Percentiles rank a stretch among this genome's conserved stretches.
These are phyloP conservation scores for Nibea albiflora DNA, from an alignment of 2,113 vertebrate genomes.

Conservation along the genomic window DNA sequence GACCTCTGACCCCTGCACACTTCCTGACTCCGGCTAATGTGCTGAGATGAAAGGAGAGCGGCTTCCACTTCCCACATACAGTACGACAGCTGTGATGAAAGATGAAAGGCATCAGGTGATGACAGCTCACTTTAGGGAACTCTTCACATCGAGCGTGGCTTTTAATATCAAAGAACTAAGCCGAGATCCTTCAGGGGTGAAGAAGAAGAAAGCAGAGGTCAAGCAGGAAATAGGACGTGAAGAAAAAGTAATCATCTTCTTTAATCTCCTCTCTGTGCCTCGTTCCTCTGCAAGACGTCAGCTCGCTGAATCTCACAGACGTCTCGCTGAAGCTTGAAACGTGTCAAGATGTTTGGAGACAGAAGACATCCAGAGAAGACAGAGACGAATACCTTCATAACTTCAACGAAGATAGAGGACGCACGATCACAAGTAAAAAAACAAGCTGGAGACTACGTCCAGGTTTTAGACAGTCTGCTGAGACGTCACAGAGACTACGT, in stretches of 20 bases:
- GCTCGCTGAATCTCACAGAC: not conserved
- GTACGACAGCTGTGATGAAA: not conserved
- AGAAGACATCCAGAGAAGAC: no score
- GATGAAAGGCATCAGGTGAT: not conserved
- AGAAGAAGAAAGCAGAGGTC: not conserved
- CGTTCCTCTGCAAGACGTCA: not conserved
- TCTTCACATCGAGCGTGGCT: not conserved
- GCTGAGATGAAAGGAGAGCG: conserved; percentile 6
- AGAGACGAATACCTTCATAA: no score
- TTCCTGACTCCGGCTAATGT: conserved; percentile 21
- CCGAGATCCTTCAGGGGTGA: not conserved
- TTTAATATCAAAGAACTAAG: not conserved
- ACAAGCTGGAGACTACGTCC: no score
- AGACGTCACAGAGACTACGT: no score
- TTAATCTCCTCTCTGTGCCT: conserved; percentile 3
- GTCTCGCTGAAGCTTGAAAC: not conserved
- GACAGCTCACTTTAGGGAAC: not conserved
- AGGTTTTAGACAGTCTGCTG: no score
- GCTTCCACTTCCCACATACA: not conserved
- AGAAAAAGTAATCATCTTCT: conserved; percentile 6
- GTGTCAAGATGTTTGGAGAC: no score
- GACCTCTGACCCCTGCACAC: conserved; percentile 18
- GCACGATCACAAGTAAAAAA: no score
- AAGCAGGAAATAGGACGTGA: not conserved
- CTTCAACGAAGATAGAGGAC: no score